Conservation (phyloP, 2,797 vertebrate genomes). For the Salarias fasciatus region DNA sequence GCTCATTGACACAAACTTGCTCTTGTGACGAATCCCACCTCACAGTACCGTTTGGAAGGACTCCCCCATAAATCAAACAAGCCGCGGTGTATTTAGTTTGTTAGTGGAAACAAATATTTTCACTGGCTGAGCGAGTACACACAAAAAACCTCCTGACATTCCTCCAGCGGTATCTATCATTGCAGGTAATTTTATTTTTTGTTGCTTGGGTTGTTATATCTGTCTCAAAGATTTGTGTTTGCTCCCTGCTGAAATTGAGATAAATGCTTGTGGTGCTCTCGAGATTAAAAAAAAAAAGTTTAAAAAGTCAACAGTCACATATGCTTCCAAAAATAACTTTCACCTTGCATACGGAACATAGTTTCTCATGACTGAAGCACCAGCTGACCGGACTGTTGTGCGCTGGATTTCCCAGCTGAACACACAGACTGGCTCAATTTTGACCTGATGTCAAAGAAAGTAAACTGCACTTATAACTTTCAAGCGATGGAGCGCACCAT, state of each 20-base stretch:
- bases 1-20: neutral
- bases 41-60: neutral
- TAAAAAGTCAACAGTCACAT: too few relatives aligned
- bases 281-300: neutral
- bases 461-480: too few relatives aligned
- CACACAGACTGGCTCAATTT: too few relatives aligned
- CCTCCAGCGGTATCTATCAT: neutral
- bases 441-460: too few relatives aligned
- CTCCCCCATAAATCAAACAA: slow-evolving; percentile 4
- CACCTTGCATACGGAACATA: neutral
- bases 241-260: neutral
- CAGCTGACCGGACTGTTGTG: too few relatives aligned
- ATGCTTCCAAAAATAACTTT: too few relatives aligned
- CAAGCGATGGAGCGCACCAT: too few relatives aligned
- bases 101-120: neutral
- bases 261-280: neutral
- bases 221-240: neutral
- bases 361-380: neutral
- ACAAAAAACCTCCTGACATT: neutral
- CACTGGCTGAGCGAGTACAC: neutral
- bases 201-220: neutral
- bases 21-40: slow-evolving; percentile 5
- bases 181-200: neutral
- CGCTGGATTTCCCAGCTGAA: too few relatives aligned
- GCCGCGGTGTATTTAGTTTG: neutral